These are phyloP conservation scores for Patella pellucida DNA, from an alignment of 2,888 invertebrate species.

Conservation along the genomic window DNA sequence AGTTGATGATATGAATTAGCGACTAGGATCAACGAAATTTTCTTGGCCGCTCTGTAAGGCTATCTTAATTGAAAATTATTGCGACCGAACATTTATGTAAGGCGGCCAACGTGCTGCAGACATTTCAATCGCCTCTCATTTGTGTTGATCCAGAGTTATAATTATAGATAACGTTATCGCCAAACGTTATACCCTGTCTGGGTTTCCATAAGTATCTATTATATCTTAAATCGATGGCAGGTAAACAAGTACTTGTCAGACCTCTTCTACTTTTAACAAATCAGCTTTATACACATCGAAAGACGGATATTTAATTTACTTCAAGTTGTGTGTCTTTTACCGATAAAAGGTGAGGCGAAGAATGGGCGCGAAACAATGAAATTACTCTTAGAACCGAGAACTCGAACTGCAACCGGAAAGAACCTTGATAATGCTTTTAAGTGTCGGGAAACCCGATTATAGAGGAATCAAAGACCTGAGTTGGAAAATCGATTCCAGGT, in stretches of 20 bases:
- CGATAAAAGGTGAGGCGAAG: constrained; percentile 15
- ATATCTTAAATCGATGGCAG: constrained; percentile 16
- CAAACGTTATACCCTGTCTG: not conserved
- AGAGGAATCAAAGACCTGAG: not conserved
- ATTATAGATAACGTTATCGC: too few species aligned
- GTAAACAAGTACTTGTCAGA: constrained; percentile 24
- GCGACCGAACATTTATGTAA: too few species aligned
- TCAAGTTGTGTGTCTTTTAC: constrained; percentile 21
- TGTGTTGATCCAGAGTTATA: too few species aligned
- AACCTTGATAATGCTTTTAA: constrained; percentile 9
- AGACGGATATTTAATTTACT: constrained; percentile 28
- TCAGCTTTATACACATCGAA: constrained; percentile 18
- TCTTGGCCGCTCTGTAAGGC: too few species aligned
- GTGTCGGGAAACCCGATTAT: not conserved
- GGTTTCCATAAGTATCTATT: not conserved
- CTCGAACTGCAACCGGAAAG: not conserved
- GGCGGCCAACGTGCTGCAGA: too few species aligned
- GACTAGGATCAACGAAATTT: too few species aligned
- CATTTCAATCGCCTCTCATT: too few species aligned
- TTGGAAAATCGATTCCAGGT: not conserved
- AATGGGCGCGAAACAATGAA: constrained; percentile 16
- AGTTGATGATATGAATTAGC: too few species aligned
- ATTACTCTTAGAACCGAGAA: constrained; percentile 16
- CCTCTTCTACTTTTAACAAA: constrained; percentile 9
- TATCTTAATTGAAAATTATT: too few species aligned